A percentile compares a stretch with the other conserved stretches of the same genome.
Conservation (phyloP, 2,888 invertebrate genomes). For the Tanytarsus gracilentus region DNA sequence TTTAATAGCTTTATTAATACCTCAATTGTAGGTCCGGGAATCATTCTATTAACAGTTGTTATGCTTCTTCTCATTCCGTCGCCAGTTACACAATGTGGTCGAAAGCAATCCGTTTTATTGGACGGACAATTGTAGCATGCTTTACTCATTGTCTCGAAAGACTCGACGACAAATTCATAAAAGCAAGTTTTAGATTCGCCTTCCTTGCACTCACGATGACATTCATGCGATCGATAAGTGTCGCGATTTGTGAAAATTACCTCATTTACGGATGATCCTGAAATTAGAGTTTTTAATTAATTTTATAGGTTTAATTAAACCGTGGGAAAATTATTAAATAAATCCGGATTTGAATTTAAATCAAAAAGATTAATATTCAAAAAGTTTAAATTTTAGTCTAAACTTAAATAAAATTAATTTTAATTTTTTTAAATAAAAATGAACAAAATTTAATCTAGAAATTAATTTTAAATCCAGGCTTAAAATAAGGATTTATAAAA, state of each 20-base stretch:
- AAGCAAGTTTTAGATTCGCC: conserved; percentile 52
- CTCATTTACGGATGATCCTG: conserved; percentile 2
- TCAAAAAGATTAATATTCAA: neutral
- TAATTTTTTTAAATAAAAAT: too few relatives aligned
- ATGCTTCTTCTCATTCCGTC: conserved; percentile 71
- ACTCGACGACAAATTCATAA: conserved; percentile 56
- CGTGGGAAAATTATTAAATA: neutral
- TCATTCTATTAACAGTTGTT: conserved; percentile 70
- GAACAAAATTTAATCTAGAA: too few relatives aligned
- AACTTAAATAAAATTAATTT: neutral
- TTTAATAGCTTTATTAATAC: conserved; percentile 42
- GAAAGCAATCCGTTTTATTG: conserved; percentile 62
- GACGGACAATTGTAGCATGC: conserved; percentile 78
- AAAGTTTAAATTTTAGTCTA: neutral
- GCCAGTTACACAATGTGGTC: conserved; percentile 72
- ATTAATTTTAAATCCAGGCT: too few relatives aligned
- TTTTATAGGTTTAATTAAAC: neutral
- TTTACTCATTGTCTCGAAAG: conserved; percentile 79
- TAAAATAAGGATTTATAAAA: too few relatives aligned
- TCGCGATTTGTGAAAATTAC: conserved; percentile 36
- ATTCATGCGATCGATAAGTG: conserved; percentile 45
- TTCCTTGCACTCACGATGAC: conserved; percentile 51
- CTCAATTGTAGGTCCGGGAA: conserved; percentile 81
- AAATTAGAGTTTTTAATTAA: neutral
- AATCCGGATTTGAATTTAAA: neutral